Conservation (phyloP, 1,140 invertebrate species). For the Helicorthomorpha holstii region DNA sequence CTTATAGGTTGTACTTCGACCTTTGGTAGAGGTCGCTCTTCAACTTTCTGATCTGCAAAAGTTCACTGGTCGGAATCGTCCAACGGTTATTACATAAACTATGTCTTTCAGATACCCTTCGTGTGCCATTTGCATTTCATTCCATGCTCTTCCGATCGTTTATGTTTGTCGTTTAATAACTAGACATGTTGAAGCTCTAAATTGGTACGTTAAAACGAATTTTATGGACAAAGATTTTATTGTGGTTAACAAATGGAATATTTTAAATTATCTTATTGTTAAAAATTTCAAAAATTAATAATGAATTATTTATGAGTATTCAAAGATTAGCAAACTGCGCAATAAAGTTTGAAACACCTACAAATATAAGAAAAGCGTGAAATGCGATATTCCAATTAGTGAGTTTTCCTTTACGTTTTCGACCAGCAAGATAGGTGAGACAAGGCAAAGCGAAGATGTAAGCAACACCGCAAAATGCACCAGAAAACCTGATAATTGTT, state of each 20-base stretch:
- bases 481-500: conserved; percentile 73
- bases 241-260: no score
- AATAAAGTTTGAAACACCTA: conserved; percentile 52
- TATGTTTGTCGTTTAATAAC: no score
- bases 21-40: conserved; percentile 75
- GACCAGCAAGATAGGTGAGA: conserved; percentile 48
- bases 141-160: no score
- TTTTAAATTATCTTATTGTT: no score
- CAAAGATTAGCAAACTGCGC: conserved; percentile 41
- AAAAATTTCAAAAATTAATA: not conserved
- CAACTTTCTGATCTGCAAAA: conserved; percentile 63
- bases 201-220: no score
- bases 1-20: conserved; percentile 51
- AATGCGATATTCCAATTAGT: conserved; percentile 33
- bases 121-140: no score
- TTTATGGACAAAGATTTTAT: no score
- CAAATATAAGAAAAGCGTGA: conserved; percentile 41
- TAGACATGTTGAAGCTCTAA: no score
- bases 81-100: conserved; percentile 91
- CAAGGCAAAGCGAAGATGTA: conserved; percentile 72
- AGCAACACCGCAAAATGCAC: conserved; percentile 67
- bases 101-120: no score
- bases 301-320: not conserved
- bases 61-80: conserved; percentile 69
- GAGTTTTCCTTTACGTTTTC: conserved; percentile 39